These are phyloP conservation scores for Cairina moschata DNA, from an alignment of 2,113 vertebrate genomes.

Conservation along the genomic window DNA sequence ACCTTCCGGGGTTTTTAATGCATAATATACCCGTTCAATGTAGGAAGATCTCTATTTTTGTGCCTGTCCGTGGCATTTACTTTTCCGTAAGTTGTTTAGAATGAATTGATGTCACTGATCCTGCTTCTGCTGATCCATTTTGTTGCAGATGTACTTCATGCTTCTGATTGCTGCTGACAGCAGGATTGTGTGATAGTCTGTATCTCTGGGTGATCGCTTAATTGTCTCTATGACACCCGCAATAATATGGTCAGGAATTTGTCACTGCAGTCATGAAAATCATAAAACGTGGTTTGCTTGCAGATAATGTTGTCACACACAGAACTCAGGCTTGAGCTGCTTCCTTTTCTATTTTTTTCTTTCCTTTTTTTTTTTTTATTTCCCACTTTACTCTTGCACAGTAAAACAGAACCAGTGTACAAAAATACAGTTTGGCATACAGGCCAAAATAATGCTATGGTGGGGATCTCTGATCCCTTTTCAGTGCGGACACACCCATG, in stretches of 20 bases:
- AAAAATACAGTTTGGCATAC: not conserved
- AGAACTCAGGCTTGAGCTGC: not conserved
- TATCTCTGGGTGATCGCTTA: not conserved
- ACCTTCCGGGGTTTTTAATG: not conserved
- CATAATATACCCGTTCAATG: rapidly evolving
- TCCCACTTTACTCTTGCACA: not conserved
- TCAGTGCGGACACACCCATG: rapidly evolving
- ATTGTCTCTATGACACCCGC: not conserved
- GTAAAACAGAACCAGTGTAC: not conserved
- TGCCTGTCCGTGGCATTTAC: not conserved
- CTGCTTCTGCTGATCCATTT: not conserved
- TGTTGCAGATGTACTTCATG: not conserved
- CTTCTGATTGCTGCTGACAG: not conserved
- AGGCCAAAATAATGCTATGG: not conserved
- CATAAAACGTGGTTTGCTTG: not conserved
- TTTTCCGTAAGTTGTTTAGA: not conserved
- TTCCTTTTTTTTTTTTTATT: not conserved
- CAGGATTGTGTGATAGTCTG: not conserved
- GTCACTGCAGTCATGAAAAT: not conserved
- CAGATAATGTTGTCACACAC: rapidly evolving
- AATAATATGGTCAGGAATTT: not conserved
- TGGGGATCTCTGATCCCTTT: not conserved
- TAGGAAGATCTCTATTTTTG: not conserved
- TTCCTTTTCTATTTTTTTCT: not conserved
- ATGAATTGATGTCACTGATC: slow-evolving; percentile 1